phyloP scores from a whole-genome alignment of 1,140 invertebrate species.

The Polyergus mexicanus region DNA sequence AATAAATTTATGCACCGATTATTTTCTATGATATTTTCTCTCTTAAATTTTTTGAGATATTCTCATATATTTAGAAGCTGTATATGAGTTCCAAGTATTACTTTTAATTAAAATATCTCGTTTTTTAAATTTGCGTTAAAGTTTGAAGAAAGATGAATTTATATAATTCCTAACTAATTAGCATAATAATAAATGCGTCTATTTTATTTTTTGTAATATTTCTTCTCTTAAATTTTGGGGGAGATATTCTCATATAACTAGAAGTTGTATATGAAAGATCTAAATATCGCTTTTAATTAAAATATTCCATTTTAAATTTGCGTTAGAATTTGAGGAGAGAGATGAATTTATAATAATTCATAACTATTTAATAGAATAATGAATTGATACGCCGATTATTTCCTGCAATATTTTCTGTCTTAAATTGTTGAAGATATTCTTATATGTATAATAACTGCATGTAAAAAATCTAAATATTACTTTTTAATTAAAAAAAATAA shows the following conservation, averaged over 20 bases:
- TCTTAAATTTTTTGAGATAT: constrained; percentile 1
- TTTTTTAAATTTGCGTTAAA: background rate
- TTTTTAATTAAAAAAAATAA: constrained; percentile 16
- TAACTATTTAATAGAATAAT: background rate
- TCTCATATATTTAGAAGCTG: background rate
- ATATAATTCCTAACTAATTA: too few relatives aligned
- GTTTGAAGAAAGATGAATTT: too few relatives aligned
- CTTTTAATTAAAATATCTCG: background rate
- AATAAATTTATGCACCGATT: background rate
- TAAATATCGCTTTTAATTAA: background rate
- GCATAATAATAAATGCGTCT: too few relatives aligned
- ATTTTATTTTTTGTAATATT: too few relatives aligned
- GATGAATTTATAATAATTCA: background rate
- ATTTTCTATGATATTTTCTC: background rate
- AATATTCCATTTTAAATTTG: background rate
- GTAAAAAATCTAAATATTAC: background rate
- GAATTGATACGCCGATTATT: background rate
- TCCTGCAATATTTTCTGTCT: background rate
- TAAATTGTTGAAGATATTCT: background rate
- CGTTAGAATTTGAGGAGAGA: too few relatives aligned
- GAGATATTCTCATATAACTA: background rate
- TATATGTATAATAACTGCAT: background rate
- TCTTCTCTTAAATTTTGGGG: too few relatives aligned
- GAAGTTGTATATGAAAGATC: background rate
- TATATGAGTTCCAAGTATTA: background rate